Evolutionary conservation across 2,797 vertebrate genomes (phyloP).

Genomic region (Cygnus olor): DNA sequence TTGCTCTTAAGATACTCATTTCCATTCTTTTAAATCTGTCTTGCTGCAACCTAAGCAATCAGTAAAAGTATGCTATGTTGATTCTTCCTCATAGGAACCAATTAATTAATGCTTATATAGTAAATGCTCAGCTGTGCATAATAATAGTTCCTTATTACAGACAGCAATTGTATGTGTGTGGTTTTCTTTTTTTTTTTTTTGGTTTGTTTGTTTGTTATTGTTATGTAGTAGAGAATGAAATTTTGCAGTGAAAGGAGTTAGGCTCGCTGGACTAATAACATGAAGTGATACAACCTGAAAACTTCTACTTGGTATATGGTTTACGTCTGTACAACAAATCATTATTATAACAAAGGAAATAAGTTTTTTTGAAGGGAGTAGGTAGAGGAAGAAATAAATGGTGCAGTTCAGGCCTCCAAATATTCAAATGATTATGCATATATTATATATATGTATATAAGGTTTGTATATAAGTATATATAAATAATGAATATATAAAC

Average conservation of each 20-base stretch:
- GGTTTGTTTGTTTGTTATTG: background rate
- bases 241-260: background rate
- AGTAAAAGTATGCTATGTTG: background rate
- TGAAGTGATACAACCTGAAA: background rate
- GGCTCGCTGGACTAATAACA: background rate
- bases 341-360: background rate
- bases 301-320: background rate
- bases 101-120: background rate
- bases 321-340: background rate
- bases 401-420: background rate
- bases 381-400: background rate
- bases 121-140: background rate
- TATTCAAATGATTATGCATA: background rate
- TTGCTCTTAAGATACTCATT: background rate
- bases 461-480: background rate
- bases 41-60: background rate
- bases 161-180: background rate
- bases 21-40: background rate
- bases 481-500: background rate
- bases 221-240: background rate
- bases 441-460: background rate
- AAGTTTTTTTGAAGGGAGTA: background rate
- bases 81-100: background rate
- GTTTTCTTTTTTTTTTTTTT: too few species aligned
- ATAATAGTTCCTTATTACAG: background rate